Evolutionary conservation across 2,797 vertebrate species (phyloP).

Genomic region (Cygnus olor): DNA sequence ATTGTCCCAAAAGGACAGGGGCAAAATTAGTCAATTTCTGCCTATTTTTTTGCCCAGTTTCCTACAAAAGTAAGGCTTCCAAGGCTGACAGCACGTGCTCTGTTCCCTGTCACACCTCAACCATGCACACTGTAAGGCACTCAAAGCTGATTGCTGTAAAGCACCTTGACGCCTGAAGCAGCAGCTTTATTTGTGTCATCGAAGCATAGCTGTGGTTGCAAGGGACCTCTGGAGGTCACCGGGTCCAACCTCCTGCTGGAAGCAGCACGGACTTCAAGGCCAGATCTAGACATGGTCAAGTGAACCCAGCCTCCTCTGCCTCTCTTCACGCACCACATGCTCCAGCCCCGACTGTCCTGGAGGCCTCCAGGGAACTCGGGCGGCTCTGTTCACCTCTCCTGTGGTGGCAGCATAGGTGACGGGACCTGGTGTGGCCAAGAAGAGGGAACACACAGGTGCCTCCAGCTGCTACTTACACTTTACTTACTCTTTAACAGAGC

Average conservation of each 20-base stretch:
- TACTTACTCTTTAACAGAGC: background rate
- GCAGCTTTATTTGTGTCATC: background rate
- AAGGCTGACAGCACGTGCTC: background rate
- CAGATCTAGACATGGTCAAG: too few species aligned
- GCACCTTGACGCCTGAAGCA: background rate
- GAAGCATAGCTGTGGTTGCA: too few species aligned
- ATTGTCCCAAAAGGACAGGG: background rate
- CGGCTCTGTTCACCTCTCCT: background rate
- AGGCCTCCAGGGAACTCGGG: background rate
- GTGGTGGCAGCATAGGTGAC: background rate
- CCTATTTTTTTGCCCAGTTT: background rate
- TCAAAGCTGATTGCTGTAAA: background rate
- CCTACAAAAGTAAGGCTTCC: background rate
- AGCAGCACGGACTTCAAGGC: background rate
- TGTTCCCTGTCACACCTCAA: background rate
- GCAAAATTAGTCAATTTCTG: background rate
- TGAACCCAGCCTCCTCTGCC: background rate
- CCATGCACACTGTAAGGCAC: background rate
- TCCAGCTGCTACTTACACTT: background rate
- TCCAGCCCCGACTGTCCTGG: background rate
- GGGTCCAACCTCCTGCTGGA: background rate
- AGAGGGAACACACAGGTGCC: background rate
- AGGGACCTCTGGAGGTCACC: background rate
- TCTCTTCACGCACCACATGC: accelerated
- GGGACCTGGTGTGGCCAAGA: background rate